Percentiles rank a stretch among this genome's conserved stretches.
Evolutionary conservation across 1,140 invertebrate species (phyloP).

Genomic region (Caenorhabditis remanei): DNA sequence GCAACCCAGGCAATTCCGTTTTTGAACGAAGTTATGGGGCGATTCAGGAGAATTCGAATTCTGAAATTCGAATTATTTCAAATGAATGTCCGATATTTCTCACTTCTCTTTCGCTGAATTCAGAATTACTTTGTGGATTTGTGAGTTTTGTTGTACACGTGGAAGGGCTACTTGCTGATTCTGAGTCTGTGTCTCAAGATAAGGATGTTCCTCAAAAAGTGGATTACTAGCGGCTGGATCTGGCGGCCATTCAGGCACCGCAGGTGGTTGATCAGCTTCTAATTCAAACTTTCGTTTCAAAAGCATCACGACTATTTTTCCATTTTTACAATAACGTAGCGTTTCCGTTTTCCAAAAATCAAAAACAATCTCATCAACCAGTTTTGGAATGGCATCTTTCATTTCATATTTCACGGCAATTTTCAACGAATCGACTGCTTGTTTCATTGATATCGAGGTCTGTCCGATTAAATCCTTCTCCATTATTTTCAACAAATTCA

Average conservation of each 20-base stretch:
- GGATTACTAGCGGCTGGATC: too few species aligned
- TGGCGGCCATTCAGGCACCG: too few species aligned
- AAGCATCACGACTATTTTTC: background rate
- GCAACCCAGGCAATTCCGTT: slow-evolving; percentile 22
- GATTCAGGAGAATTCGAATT: background rate
- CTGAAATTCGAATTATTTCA: background rate
- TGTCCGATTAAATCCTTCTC: slow-evolving; percentile 1
- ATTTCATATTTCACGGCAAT: background rate
- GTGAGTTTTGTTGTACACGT: background rate
- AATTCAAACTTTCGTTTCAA: background rate
- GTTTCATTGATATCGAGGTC: background rate
- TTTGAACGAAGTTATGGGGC: slow-evolving; percentile 17
- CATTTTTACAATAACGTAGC: slow-evolving; percentile 12
- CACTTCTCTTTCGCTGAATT: slow-evolving; percentile 8
- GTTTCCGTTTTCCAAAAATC: background rate
- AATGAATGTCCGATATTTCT: background rate
- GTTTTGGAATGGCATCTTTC: background rate
- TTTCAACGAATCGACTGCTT: slow-evolving; percentile 7
- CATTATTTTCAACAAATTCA: slow-evolving; percentile 5
- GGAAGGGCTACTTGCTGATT: background rate
- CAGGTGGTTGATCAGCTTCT: too few species aligned
- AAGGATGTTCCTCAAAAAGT: background rate
- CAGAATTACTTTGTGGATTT: background rate
- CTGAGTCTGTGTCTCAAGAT: background rate
- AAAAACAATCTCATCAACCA: slow-evolving; percentile 43